Conservation (phyloP, 2,888 invertebrate genomes). For the Gerosis bhagava region DNA sequence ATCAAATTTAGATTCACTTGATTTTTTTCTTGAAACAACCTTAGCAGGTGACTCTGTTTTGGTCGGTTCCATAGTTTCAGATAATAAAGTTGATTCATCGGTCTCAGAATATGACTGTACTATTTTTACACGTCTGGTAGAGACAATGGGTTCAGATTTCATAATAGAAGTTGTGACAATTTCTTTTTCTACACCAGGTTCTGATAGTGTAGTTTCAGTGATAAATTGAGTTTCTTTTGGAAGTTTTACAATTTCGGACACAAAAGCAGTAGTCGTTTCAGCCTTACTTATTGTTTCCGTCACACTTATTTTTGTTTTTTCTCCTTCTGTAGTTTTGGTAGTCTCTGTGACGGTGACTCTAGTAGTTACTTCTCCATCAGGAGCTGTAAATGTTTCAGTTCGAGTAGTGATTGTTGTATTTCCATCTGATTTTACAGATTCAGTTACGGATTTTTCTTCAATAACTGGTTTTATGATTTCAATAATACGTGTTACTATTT, state of each 20-base stretch:
- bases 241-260: slow-evolving; percentile 17
- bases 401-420: slow-evolving; percentile 30
- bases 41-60: no score
- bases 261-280: slow-evolving; percentile 13
- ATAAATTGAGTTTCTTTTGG: slow-evolving; percentile 25
- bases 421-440: slow-evolving; percentile 29
- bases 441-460: slow-evolving; percentile 24
- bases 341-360: slow-evolving; percentile 30
- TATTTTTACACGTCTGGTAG: slow-evolving; percentile 11
- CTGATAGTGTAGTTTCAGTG: slow-evolving; percentile 14
- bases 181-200: slow-evolving; percentile 16
- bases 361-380: slow-evolving; percentile 32
- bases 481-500: slow-evolving; percentile 6
- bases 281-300: slow-evolving; percentile 29
- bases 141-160: slow-evolving; percentile 11
- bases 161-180: slow-evolving; percentile 37
- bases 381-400: slow-evolving; percentile 29
- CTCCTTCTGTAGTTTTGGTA: slow-evolving; percentile 28
- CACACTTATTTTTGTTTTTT: slow-evolving; percentile 30
- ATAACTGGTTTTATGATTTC: slow-evolving; percentile 18
- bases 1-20: slow-evolving; percentile 56
- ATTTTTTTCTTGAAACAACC: no score
- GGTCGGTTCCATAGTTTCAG: slow-evolving; percentile 21
- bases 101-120: slow-evolving; percentile 38
- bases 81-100: slow-evolving; percentile 42